A percentile compares a stretch with the other conserved stretches of the same genome.
phyloP scores from a whole-genome alignment of 2,113 vertebrate species.

The Hydropotes inermis region DNA sequence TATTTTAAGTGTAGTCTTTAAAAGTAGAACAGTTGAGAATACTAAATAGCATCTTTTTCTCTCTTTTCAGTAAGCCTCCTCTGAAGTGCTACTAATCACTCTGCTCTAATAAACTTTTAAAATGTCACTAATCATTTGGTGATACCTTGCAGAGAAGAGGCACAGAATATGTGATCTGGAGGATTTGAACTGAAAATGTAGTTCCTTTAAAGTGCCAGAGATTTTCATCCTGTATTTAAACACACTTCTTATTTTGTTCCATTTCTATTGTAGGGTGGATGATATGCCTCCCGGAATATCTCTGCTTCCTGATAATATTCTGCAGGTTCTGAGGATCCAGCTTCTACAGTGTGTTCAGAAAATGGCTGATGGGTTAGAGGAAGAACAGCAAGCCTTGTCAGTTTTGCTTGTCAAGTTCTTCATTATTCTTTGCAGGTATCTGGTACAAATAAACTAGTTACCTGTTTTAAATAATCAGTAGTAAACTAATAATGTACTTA shows the following conservation, averaged over 20 bases:
- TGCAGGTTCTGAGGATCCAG: conserved; percentile 95
- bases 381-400: conserved; percentile 92
- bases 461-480: conserved; percentile 1
- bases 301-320: conserved; percentile 96
- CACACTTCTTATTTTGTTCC: background rate
- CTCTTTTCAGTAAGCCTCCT: background rate
- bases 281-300: conserved; percentile 94
- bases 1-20: conserved; percentile 21
- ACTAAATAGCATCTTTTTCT: background rate
- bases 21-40: background rate
- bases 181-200: conserved; percentile 2
- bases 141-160: background rate
- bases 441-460: conserved; percentile 4
- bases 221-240: conserved; percentile 15
- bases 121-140: background rate
- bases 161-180: background rate
- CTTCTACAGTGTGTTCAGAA: conserved; percentile 97
- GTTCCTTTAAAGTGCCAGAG: background rate
- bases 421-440: conserved; percentile 96
- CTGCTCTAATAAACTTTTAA: background rate
- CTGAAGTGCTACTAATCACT: conserved; percentile 7
- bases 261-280: conserved; percentile 86
- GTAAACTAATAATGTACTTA: conserved; percentile 8
- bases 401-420: conserved; percentile 96
- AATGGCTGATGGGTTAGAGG: conserved; percentile 93